Evolutionary conservation across 2,797 vertebrate species (phyloP), one percentile per base, ranked within the genome.

Genomic region (Pelochelys cantorii): DNA sequence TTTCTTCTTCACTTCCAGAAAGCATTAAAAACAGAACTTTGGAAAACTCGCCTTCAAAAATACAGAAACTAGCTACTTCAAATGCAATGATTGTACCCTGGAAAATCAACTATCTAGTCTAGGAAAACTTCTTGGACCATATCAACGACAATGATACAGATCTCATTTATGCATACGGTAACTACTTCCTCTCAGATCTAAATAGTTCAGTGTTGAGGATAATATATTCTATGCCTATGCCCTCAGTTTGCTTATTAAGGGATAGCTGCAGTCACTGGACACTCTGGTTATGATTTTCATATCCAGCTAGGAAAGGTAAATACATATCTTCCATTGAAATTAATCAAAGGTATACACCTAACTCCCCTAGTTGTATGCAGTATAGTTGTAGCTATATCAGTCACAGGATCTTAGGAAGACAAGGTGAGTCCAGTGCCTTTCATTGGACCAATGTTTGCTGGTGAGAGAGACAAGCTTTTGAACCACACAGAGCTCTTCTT

Each of bases 21-120:
- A 71, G n/a, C 9, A 23, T 23, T 71, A 37, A 71, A 18, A 71
- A 71, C 4, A 93, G 94, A 91, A 89, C 57, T 91, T 88, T 31
- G 79, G 4, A 7, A 77, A 52, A 77, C 48, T 48, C 74, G 52
- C 74, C 23, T 77, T 52, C 37, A 77, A 48, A 52, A 52, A 85
- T 27, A 90, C 42, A 92, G 92, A 82, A 93, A 91, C 92, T 86
- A 95, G 94, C 95, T 96, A 96, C 89, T 79, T 89, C 85, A 94
- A 95, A 90, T 85, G 96, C 95, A 95, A 82, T 88, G 93, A 95
- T 80, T 95, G 94, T 48, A 96, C 96, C 96, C 95, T 96, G 82
- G 92, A 83, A 80, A 88, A 85, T 11, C 42, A 48, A 11, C 90
- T 89, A 93, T 91, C 87, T 81, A 86, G 29, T 68, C 85, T 90